Base-by-base conservation (phyloP, 1,140 invertebrate species). In the Diuraphis noxia region DNA sequence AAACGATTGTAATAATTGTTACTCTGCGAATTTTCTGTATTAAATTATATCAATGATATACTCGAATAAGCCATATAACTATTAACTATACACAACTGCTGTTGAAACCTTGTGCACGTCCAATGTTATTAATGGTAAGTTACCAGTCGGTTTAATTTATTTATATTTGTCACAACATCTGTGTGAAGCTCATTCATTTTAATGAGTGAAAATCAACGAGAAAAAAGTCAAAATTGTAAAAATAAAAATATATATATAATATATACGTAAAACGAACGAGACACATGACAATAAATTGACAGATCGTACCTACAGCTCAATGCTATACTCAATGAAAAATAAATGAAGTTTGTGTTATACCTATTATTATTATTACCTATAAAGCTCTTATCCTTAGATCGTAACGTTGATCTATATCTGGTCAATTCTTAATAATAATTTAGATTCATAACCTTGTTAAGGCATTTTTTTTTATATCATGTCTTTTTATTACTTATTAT, bases 151-250 rank as follows among this genome's bases (percentile, higher is more conserved):
- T 19, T 21, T 49, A 72, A 72, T 72, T 72, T 72, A 72, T 72
- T 72, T 72, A n/a, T 72, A n/a, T 72, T 72, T 13, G 10, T n/a
- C 46, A 49, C 23, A 49, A 21, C 46, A n/a, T 72, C 56, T 6
- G 30, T n/a, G n/a, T 6, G 56, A 34, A 72, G 56, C 56, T 72
- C 56, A 19, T 72, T 72, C 56, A 17, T 72, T 72, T 72, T 72
- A 72, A 72, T 72, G 56, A 72, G 56, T 72, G 30, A 72, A 72
- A 72, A 72, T n/a, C 4, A 13, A n/a, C n/a, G 56, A n/a, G 30
- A n/a, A 63, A 72, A 72, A n/a, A 72, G 30, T 72, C 56, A 72
- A 72, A 72, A 72, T 72, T n/a, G 56, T 72, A 72, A 72, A 72
- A 72, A 19, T 13, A 63, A 63, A 63, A 56, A 9, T 17, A 30